Evolutionary conservation across 1,140 invertebrate species (phyloP), one percentile per base, ranked within the genome.

Genomic region (Papilio glaucus): DNA sequence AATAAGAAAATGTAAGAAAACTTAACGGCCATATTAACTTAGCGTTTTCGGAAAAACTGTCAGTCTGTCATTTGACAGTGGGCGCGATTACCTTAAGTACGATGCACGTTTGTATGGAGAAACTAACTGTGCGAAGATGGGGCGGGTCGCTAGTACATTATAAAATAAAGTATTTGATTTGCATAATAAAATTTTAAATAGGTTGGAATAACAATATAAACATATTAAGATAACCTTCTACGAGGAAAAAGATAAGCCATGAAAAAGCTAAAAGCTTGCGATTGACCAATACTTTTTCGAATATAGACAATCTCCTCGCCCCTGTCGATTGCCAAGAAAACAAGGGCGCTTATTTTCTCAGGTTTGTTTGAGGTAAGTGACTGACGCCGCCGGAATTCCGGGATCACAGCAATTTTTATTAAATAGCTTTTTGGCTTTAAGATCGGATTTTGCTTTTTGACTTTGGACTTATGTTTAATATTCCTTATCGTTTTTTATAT

Each of bases 291-390:
- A 61, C 41, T 24, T 49, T 60, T 6, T 33, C 10, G 24, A 39
- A 49, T 73, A 33, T 63, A 73, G 65, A 67, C 65, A 62, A 26
- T 33, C 26, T 29, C 41, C 39, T 63, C 26, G 41, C 71, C 65
- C 49, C 38, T 45, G 72, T 73, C 65, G 53, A 53, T 41, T 15
- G 65, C 38, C 33, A 53, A 41, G 49, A 77, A 81, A 83, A 82
- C 74, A 78, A 77, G 74, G 73, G 73, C 12, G 81, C 85, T 85
- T 86, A 78, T 86, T 84, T 82, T 84, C 78, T 74, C 72, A 69
- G 68, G 68, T 80, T 81, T 84, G 83, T 83, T 81, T 84, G 81
- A 80, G 77, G 79, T 83, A 73, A 78, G 75, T 80, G 70, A 78
- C 72, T 74, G 77, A 77, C 65, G 73, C 61, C 74, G 49, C 74